Conservation (phyloP, 2,113 vertebrate species). For the Coptodon rendalli region DNA sequence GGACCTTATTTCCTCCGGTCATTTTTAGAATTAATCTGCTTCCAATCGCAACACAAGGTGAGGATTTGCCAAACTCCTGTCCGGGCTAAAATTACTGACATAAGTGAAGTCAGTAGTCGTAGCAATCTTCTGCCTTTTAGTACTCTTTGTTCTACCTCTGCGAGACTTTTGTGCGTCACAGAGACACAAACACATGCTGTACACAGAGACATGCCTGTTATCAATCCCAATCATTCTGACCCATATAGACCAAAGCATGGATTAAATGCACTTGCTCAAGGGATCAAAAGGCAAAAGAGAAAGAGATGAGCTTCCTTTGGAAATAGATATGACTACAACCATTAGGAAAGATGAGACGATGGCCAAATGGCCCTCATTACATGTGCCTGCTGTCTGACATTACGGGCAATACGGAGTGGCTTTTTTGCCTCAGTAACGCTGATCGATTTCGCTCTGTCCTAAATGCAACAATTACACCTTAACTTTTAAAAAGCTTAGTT, state of each 20-base stretch:
- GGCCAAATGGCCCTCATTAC: conserved; percentile 18
- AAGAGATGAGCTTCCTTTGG: background rate
- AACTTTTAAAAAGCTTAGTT: conserved; percentile 35
- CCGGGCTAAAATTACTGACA: background rate
- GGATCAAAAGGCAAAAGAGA: conserved; percentile 15
- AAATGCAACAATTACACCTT: conserved; percentile 51
- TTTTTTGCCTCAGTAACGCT: background rate
- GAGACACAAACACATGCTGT: background rate
- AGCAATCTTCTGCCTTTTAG: background rate
- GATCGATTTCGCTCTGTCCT: conserved; percentile 34
- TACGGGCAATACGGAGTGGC: background rate
- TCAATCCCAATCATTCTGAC: background rate
- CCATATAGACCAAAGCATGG: conserved; percentile 16
- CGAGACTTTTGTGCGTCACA: background rate
- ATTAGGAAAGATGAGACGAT: background rate
- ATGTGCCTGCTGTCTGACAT: background rate
- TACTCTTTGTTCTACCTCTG: background rate
- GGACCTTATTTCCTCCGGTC: background rate
- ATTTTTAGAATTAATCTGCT: background rate
- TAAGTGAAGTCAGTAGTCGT: background rate
- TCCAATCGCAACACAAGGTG: background rate
- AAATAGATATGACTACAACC: background rate
- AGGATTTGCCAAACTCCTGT: background rate
- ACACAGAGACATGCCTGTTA: background rate
- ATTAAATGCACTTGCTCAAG: conserved; percentile 4